Evolutionary conservation across 2,888 invertebrate species (phyloP), one percentile per base, ranked within the genome.

Genomic region (Polydrusus tereticollis): DNA sequence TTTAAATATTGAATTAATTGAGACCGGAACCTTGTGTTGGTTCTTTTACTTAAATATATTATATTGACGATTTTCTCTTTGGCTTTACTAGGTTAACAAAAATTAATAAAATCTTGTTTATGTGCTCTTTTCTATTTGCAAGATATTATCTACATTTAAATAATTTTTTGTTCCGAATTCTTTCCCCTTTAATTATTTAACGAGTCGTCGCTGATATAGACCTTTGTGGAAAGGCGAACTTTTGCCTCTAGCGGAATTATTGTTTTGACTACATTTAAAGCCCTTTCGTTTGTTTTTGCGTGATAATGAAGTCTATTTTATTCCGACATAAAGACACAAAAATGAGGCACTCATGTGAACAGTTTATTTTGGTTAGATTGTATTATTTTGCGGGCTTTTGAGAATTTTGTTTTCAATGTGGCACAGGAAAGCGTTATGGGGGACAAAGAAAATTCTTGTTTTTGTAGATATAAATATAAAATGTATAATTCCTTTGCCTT

Each of bases 241-340:
- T 59, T 38, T 36, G 36, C 16, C 20, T 23, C 59, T 5, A 16
- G 10, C 26, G 5, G 18, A 38, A 45, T 41, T 5, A 26, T 64
- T 66, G 66, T 66, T 66, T 66, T 66, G 66, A 66, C 66, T 45
- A 57, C 66, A 66, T 66, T 57, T 47, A 21, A 45, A 26, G 45
- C 20, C 16, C 10, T 43, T 58, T 66, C 47, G 47, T 59, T 18
- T 43, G 16, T 59, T 36, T 41, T 20, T 38, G 21, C n/a, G 38
- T 2, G 58, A 16, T 59, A 43, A 43, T 59, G 26, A 59, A 59
- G 23, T 43, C 43, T 59, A 59, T 59, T 59, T 59, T 41, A 43
- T 59, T 14, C 43, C 18, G 55, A 18, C 43, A 14, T 21, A 12
- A 38, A 21, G 43, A 23, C 43, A 43, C 60, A 43, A 21, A 43